phyloP scores from a whole-genome alignment of 2,888 invertebrate species.

The Callyntrura sp. region DNA sequence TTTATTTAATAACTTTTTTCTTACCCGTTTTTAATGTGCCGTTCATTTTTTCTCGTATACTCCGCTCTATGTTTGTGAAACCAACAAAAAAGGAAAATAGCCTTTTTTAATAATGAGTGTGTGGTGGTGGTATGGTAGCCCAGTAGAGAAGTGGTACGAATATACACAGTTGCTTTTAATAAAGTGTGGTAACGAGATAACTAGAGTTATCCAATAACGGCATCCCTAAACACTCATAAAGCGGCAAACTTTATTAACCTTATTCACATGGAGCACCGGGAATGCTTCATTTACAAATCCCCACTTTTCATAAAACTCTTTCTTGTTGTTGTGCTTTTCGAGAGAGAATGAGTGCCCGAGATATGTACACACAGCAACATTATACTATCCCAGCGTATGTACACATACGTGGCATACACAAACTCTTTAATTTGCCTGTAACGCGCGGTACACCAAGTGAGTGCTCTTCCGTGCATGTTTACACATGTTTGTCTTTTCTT shows the following conservation, averaged over 20 bases:
- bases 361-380: too few relatives aligned
- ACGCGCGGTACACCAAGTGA: too few relatives aligned
- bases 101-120: not conserved
- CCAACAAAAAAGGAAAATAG: not conserved
- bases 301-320: slow-evolving; percentile 5
- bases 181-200: slow-evolving; percentile 46
- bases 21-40: not conserved
- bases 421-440: not conserved
- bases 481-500: not conserved
- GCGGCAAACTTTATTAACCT: slow-evolving; percentile 51
- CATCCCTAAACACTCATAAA: slow-evolving; percentile 70
- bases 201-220: slow-evolving; percentile 32
- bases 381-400: not conserved
- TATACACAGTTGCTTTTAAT: slow-evolving; percentile 3
- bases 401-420: not conserved
- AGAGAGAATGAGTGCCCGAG: too few relatives aligned
- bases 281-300: slow-evolving; percentile 62
- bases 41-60: not conserved
- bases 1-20: slow-evolving; percentile 36
- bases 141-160: not conserved
- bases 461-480: not conserved
- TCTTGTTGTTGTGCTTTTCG: not conserved
- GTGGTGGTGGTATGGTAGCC: too few relatives aligned
- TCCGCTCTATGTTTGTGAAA: not conserved
- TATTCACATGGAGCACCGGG: slow-evolving; percentile 2